Conservation (phyloP, 1,140 invertebrate species). For the Calliopsis andreniformis region DNA sequence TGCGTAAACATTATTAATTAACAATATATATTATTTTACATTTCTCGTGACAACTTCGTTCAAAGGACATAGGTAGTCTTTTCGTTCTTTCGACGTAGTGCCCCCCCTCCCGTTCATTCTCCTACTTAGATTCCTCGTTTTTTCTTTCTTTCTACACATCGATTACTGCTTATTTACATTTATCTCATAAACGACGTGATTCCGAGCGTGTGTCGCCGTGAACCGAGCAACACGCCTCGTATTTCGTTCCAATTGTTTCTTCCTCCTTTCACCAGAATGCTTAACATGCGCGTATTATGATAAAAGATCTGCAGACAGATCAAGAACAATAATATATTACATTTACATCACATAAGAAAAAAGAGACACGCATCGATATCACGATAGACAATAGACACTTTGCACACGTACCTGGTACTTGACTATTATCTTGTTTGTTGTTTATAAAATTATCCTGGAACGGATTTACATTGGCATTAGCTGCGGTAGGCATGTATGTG, state of each 20-base stretch:
- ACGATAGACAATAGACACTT: not conserved
- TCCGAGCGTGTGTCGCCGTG: constrained; percentile 60
- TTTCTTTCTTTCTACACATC: constrained; percentile 58
- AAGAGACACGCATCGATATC: not conserved
- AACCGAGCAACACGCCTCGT: constrained; percentile 57
- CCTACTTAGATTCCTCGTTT: constrained; percentile 53
- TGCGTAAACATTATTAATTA: constrained; percentile 71
- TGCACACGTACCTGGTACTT: constrained; percentile 75
- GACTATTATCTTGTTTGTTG: constrained; percentile 79
- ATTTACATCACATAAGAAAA: not conserved
- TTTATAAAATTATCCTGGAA: constrained; percentile 79
- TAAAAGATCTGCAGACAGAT: constrained; percentile 78
- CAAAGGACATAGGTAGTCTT: constrained; percentile 58
- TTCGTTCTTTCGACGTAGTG: constrained; percentile 29
- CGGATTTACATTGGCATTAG: constrained; percentile 77
- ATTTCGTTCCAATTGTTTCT: constrained; percentile 51
- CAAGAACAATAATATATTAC: constrained; percentile 51
- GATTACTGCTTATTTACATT: constrained; percentile 75
- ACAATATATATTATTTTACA: constrained; percentile 78
- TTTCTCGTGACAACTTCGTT: constrained; percentile 61
- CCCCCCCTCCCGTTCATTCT: constrained; percentile 56
- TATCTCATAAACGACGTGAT: constrained; percentile 71
- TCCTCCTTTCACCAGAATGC: constrained; percentile 53
- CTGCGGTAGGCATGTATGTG: constrained; percentile 71
- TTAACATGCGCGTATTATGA: constrained; percentile 72